Evolutionary conservation across 2,888 invertebrate species (phyloP).

Genomic region (Parnassius mnemosyne): DNA sequence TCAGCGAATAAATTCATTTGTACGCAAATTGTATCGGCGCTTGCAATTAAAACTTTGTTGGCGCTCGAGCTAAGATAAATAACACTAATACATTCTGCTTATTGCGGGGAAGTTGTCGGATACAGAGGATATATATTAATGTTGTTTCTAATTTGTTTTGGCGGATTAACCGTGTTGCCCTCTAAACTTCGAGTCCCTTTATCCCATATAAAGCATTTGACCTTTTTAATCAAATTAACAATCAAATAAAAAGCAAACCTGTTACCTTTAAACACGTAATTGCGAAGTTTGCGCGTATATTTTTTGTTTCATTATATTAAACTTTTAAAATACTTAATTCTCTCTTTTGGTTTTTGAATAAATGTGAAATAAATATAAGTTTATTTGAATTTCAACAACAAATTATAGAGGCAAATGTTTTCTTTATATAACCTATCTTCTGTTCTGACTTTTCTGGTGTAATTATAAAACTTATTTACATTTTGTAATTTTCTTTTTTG

Average conservation of each 20-base stretch:
- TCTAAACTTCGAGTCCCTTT: conserved; percentile 64
- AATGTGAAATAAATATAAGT: neutral
- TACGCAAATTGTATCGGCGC: conserved; percentile 81
- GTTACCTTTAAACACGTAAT: conserved; percentile 11
- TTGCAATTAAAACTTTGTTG: conserved; percentile 81
- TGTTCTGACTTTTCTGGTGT: too few species aligned
- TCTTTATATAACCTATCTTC: too few species aligned
- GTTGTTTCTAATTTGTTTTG: conserved; percentile 78
- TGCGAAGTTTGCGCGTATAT: neutral
- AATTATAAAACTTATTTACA: too few species aligned
- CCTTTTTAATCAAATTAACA: conserved; percentile 28
- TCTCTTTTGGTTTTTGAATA: neutral
- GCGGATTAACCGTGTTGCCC: conserved; percentile 69
- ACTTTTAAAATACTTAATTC: neutral
- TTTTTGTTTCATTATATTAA: conserved; percentile 2
- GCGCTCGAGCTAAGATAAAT: conserved; percentile 78
- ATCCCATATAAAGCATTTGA: conserved; percentile 47
- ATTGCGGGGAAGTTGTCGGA: conserved; percentile 75
- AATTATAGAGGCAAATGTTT: too few species aligned
- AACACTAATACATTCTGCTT: conserved; percentile 80
- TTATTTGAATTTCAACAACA: too few species aligned
- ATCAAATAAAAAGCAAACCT: conserved; percentile 25
- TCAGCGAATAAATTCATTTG: conserved; percentile 80
- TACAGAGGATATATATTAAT: conserved; percentile 78
- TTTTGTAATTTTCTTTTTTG: too few species aligned